Base-by-base conservation (phyloP, 2,797 vertebrate species). In the Ctenochaetus hawaiiensis region DNA sequence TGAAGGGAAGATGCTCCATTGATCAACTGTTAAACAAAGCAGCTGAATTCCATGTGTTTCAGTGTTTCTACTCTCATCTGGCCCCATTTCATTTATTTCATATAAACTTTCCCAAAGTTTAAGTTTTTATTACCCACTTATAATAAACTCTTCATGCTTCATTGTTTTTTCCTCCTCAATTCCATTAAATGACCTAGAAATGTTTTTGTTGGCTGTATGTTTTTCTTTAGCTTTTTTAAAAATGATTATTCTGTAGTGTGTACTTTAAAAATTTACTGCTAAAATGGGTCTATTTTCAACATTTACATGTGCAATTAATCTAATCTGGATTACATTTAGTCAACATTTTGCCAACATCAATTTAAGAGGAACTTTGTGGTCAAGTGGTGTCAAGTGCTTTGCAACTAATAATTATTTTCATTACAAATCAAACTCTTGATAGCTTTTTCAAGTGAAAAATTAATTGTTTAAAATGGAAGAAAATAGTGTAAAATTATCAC, bases 21-120 rank as follows among this genome's bases (percentile, higher is more conserved):
- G 80, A 65, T 89, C 68, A 58, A 37, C 72, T 81, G 72, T 71
- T 76, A 49, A 78, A 59, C 48, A 66, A 48, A 64, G 65, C 70
- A 81, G 80, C 78, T 81, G 53, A 67, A 85, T 67, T 45, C 54
- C 67, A 57, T 51, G 22, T 6, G 45, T 70, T 52, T 61, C 11
- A 44, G 0, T 20, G 8, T 72, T 26, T 53, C 30, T 34, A 30
- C 59, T 39, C 39, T 68, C 51, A 22, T 39, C 59, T 60, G 57
- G 18, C 52, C 30, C 39, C 30, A 39, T 77, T 75, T 49, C 4
- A 4, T 22, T 67, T 77, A n/a, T 72, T 51, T 44, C 16, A 34
- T 37, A 22, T 47, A 58, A 66, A 70, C 22, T 74, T 85, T 63
- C 10, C 23, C 54, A 4, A 61, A 77, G 54, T 52, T 12, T 57